Evolutionary conservation across 1,140 invertebrate species (phyloP).

Genomic region (Heliothis virescens): DNA sequence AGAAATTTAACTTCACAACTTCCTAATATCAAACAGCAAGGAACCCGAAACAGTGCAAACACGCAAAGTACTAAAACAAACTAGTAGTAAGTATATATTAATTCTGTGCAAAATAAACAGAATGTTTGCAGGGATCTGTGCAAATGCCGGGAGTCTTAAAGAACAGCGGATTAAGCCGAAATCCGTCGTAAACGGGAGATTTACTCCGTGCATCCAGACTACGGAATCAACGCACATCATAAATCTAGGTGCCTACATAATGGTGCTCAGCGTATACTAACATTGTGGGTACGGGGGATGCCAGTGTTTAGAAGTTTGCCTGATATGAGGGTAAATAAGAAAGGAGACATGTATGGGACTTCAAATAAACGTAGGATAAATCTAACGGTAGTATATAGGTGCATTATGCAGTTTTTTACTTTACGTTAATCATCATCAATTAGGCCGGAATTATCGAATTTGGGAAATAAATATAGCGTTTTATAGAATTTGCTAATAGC

Average conservation of each 20-base stretch:
- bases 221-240: conserved; percentile 37
- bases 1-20: not conserved
- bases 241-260: conserved; percentile 9
- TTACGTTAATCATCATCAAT: too few relatives aligned
- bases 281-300: conserved; percentile 17
- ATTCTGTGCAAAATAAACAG: conserved; percentile 27
- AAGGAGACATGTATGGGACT: not conserved
- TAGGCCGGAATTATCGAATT: not conserved
- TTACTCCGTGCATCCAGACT: conserved; percentile 21
- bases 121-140: conserved; percentile 22
- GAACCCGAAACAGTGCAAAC: conserved; percentile 5
- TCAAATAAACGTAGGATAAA: too few relatives aligned
- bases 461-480: not conserved
- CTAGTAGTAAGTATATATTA: conserved; percentile 29
- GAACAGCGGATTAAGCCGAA: conserved; percentile 29
- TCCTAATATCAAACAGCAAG: conserved; percentile 5
- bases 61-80: conserved; percentile 1
- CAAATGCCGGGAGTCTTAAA: conserved; percentile 19
- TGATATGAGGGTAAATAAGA: not conserved
- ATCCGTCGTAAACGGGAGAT: conserved; percentile 42
- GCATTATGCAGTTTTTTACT: too few relatives aligned
- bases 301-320: not conserved
- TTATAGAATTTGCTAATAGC: conserved; percentile 7
- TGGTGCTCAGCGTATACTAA: conserved; percentile 2
- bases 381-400: too few relatives aligned